These are phyloP conservation scores for Brachyhypopomus gauderio DNA, from an alignment of 2,113 vertebrate species.

Conservation along the genomic window DNA sequence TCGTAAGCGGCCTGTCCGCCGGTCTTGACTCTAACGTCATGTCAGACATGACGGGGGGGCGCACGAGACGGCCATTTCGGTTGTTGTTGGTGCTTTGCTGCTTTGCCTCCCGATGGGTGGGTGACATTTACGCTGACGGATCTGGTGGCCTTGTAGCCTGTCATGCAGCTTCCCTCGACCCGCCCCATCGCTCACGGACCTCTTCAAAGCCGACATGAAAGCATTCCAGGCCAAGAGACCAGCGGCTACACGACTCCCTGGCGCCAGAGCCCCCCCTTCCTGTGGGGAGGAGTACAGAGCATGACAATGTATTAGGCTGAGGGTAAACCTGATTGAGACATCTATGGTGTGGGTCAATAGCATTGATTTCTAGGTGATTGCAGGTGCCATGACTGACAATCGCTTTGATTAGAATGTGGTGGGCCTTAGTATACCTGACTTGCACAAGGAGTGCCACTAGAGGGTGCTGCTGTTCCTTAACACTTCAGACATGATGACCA, in stretches of 20 bases:
- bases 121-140: slow-evolving; percentile 55
- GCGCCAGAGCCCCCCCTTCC: slow-evolving; percentile 5
- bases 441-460: not conserved
- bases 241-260: not conserved
- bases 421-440: not conserved
- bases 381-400: not conserved
- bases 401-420: not conserved
- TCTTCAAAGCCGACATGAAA: slow-evolving; percentile 67
- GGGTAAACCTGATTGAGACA: not conserved
- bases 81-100: slow-evolving; percentile 30
- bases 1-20: not conserved
- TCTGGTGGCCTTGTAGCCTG: slow-evolving; percentile 43
- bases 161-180: slow-evolving; percentile 23
- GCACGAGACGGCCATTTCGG: slow-evolving; percentile 5
- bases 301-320: slow-evolving; percentile 4
- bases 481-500: not conserved
- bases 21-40: not conserved
- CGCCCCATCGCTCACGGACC: slow-evolving; percentile 19
- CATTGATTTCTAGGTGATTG: slow-evolving; percentile 16
- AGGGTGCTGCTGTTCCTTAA: not conserved
- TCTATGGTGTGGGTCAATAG: not conserved
- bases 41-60: slow-evolving; percentile 27
- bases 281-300: not conserved
- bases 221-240: slow-evolving; percentile 28
- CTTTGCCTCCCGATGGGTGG: slow-evolving; percentile 22